These are phyloP conservation scores for Crioceris asparagi DNA, from an alignment of 2,888 invertebrate genomes.

Conservation along the genomic window DNA sequence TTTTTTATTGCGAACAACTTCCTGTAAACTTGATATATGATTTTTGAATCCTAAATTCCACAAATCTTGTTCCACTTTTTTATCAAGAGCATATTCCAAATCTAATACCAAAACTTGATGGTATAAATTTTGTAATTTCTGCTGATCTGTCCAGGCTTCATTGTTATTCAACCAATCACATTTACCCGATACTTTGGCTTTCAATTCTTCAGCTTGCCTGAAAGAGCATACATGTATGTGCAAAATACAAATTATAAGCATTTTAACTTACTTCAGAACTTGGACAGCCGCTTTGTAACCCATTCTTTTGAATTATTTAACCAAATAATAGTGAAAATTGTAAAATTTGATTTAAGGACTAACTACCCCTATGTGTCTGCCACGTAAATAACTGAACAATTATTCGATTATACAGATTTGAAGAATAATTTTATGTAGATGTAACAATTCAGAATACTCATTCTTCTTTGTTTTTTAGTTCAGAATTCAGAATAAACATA, in stretches of 20 bases:
- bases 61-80: constrained; percentile 80
- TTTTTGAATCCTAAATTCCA: constrained; percentile 86
- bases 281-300: constrained; percentile 66
- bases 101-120: constrained; percentile 68
- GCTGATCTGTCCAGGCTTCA: constrained; percentile 37
- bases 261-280: constrained; percentile 53
- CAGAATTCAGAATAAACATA: no score
- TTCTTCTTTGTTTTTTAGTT: no score
- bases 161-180: constrained; percentile 38
- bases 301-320: no score
- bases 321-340: no score
- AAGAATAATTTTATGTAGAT: no score
- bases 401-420: no score
- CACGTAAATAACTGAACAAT: no score
- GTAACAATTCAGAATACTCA: no score
- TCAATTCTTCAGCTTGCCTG: constrained; percentile 66
- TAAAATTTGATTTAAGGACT: no score
- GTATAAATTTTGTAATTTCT: constrained; percentile 47
- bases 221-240: constrained; percentile 15
- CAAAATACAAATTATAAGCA: constrained; percentile 1
- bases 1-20: constrained; percentile 69
- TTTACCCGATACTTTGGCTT: constrained; percentile 55
- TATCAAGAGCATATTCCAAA: constrained; percentile 76
- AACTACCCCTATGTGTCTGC: no score
- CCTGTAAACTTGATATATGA: constrained; percentile 70